Percentiles rank a stretch among this genome's conserved stretches.
phyloP scores from a whole-genome alignment of 2,113 vertebrate genomes.

The Cheilinus undulatus region DNA sequence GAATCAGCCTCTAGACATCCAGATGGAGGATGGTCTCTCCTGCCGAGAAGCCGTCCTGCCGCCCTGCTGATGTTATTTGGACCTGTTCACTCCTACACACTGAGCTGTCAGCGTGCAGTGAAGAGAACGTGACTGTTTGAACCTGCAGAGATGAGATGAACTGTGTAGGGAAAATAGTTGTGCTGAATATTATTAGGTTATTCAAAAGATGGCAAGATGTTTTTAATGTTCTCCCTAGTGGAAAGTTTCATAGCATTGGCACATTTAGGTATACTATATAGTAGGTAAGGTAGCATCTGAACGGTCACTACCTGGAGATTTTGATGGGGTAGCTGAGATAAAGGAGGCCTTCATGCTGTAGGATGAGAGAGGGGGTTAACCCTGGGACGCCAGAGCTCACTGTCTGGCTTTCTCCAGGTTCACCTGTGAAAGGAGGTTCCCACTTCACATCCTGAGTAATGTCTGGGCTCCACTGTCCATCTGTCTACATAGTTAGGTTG shows the following conservation, averaged over 20 bases:
- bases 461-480: no score
- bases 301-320: no score
- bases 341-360: no score
- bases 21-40: constrained; percentile 23
- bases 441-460: no score
- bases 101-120: constrained; percentile 17
- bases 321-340: no score
- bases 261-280: neutral
- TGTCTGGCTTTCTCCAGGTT: no score
- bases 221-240: neutral
- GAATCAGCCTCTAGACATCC: constrained; percentile 40
- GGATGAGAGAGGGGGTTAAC: no score
- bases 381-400: no score
- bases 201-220: neutral
- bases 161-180: neutral
- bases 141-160: constrained; percentile 15
- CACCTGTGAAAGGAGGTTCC: no score
- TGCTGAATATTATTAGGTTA: neutral
- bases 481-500: no score
- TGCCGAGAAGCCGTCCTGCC: constrained; percentile 2
- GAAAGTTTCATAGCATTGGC: neutral
- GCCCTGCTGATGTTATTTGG: neutral
- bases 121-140: constrained; percentile 3
- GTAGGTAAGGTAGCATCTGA: no score
- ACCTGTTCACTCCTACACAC: constrained; percentile 36